Base-by-base conservation (phyloP, 2,888 invertebrate species). In the Synanthedon tipuliformis region DNA sequence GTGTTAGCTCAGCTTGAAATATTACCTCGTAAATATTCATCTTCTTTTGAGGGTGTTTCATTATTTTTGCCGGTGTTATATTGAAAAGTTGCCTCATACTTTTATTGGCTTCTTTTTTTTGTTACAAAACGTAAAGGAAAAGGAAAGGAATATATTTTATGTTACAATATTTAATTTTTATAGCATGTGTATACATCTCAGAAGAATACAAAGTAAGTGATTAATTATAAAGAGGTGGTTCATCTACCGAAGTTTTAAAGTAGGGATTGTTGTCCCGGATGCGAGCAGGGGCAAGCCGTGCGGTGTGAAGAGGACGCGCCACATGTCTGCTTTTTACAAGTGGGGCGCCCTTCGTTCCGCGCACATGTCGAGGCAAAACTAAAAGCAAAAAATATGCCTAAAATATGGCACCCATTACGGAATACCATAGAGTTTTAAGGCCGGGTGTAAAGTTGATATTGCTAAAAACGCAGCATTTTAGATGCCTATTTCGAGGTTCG, bases 251-350 rank as follows among this genome's bases (percentile, higher is more conserved):
- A 13, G 45, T 15, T 45, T 45, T 10, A 57, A 56, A 59, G 59
- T 60, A 61, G 62, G 61, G 66, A 61, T 59, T 57, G 59, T 59
- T 57, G 59, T 61, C 63, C 71, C 74, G 75, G 75, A 75, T 73
- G 71, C 64, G 62, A 57, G 57, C 56, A 60, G 40, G 53, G 50
- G 57, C 56, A 60, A 34, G 34, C 27, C 53, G 50, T 56, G 50
- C 40, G 51, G 23, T 49, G 50, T 16, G 51, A 53, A 51, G 51
- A 60, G 60, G 58, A 59, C 51, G 58, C 62, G 59, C 67, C 75
- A 76, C 71, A 75, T 76, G 76, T 68, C 66, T 57, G 63, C 64
- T 70, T 73, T 74, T 73, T 74, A 67, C 60, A 40, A 40, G 50
- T 48, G 41, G 60, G 59, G 61, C 55, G 59, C 69, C 67, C 68